Percentiles rank a stretch among this genome's conserved stretches.
These are phyloP conservation scores for Scylla paramamosain DNA, from an alignment of 1,140 invertebrate genomes.

Conservation along the genomic window DNA sequence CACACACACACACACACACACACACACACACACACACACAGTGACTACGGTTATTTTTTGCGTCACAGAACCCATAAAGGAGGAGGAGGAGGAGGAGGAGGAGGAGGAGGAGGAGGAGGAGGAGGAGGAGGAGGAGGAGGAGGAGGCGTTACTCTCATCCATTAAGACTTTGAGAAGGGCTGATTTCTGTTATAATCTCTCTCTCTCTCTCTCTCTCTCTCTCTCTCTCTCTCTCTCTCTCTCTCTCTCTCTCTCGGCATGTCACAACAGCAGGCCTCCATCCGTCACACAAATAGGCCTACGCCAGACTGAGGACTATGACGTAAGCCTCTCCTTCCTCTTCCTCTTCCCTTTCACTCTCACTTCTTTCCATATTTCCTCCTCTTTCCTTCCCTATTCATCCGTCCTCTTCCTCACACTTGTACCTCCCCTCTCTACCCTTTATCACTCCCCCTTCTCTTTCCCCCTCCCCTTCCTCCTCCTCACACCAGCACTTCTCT, in stretches of 20 bases:
- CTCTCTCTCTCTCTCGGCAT: neutral
- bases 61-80: too few species aligned
- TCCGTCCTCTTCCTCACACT: neutral
- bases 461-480: neutral
- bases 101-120: too few species aligned
- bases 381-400: neutral
- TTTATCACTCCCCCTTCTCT: neutral
- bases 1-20: too few species aligned
- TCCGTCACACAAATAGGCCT: neutral
- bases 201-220: constrained; percentile 11
- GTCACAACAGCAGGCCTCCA: neutral
- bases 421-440: neutral
- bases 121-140: neutral
- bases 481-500: neutral
- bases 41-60: too few species aligned
- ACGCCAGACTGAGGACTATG: neutral
- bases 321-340: neutral
- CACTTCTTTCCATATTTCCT: neutral
- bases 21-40: too few species aligned
- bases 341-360: neutral
- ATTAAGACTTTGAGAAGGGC: neutral
- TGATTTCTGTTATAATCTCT: neutral
- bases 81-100: too few species aligned
- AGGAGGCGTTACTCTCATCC: neutral
- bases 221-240: neutral